Percentiles rank a stretch among this genome's conserved stretches.
phyloP scores from a whole-genome alignment of 2,888 invertebrate genomes.

The Lamproptera curius region DNA sequence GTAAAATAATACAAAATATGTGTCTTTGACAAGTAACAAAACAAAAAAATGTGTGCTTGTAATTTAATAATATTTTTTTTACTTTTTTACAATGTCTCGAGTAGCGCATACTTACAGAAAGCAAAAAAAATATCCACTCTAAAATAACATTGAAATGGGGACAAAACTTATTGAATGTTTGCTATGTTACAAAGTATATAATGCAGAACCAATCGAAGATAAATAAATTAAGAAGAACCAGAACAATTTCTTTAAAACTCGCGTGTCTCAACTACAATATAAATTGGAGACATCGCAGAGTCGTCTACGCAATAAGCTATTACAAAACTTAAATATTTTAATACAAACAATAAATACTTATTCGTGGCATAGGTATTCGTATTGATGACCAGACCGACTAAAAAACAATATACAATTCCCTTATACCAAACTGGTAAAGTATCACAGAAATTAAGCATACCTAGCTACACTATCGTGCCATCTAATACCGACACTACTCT shows the following conservation, averaged over 20 bases:
- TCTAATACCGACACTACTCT: slow-evolving; percentile 53
- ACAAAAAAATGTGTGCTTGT: too few relatives aligned
- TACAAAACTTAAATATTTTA: slow-evolving; percentile 21
- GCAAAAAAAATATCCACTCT: too few relatives aligned
- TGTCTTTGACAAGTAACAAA: too few relatives aligned
- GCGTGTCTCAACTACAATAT: neutral
- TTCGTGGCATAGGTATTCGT: slow-evolving; percentile 15
- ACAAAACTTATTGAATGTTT: too few relatives aligned
- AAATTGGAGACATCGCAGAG: neutral
- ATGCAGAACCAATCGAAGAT: too few relatives aligned
- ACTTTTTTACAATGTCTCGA: too few relatives aligned
- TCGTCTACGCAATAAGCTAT: neutral
- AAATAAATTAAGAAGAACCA: slow-evolving; percentile 24
- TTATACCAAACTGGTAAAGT: slow-evolving; percentile 75
- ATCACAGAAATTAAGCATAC: slow-evolving; percentile 76
- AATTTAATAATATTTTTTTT: too few relatives aligned
- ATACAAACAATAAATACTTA: slow-evolving; percentile 20
- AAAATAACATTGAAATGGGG: too few relatives aligned
- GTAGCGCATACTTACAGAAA: too few relatives aligned
- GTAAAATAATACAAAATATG: too few relatives aligned
- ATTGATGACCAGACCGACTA: slow-evolving; percentile 37
- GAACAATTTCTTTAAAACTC: too few relatives aligned
- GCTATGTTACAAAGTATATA: too few relatives aligned
- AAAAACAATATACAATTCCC: slow-evolving; percentile 60
- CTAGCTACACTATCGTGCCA: slow-evolving; percentile 71